Evolutionary conservation across 2,113 vertebrate genomes (phyloP).

Genomic region (Vicugna pacos): DNA sequence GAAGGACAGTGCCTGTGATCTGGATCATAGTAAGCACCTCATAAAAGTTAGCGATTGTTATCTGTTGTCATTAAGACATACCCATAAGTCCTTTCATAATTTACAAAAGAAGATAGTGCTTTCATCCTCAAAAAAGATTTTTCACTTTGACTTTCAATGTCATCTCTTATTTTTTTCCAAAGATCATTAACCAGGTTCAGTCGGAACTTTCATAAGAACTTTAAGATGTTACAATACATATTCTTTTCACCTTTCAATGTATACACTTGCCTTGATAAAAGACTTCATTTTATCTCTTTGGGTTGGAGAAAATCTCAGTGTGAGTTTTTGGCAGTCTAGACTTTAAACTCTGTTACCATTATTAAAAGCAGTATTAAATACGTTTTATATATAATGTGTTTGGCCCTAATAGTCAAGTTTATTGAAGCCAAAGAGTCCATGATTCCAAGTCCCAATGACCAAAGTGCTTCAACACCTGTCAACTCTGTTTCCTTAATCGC

Average conservation of each 20-base stretch:
- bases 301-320: neutral
- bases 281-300: neutral
- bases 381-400: neutral
- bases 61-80: neutral
- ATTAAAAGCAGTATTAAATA: neutral
- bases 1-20: neutral
- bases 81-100: neutral
- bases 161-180: neutral
- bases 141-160: neutral
- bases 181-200: neutral
- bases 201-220: neutral
- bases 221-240: neutral
- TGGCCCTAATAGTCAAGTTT: neutral
- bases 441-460: neutral
- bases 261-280: neutral
- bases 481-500: neutral
- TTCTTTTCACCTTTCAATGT: neutral
- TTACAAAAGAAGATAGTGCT: neutral
- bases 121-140: neutral
- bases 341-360: neutral
- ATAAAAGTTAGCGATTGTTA: neutral
- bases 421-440: neutral
- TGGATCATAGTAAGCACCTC: neutral
- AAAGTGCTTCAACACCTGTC: conserved; percentile 1
- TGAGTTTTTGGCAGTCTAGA: neutral